A percentile compares a stretch with the other conserved stretches of the same genome.
These are phyloP conservation scores for Dendrophyllia cribrosa DNA, from an alignment of 64 coral and sea anemone species.

Conservation along the genomic window DNA sequence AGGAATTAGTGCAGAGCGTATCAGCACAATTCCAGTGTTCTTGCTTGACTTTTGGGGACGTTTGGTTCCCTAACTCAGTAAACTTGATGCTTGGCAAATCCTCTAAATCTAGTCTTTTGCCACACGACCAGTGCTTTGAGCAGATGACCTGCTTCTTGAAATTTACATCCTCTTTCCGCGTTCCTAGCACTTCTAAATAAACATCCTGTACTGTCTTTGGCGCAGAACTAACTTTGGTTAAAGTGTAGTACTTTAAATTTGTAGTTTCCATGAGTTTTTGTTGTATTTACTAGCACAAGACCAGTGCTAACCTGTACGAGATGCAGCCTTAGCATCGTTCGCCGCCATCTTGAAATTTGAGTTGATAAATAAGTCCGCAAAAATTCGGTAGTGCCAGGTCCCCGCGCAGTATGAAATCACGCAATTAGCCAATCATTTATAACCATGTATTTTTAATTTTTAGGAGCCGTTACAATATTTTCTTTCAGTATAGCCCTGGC, in stretches of 20 bases:
- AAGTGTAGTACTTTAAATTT: slow-evolving; percentile 55
- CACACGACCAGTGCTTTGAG: slow-evolving; percentile 65
- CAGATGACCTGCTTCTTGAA: slow-evolving; percentile 78
- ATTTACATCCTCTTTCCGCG: slow-evolving; percentile 56
- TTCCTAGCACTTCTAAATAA: slow-evolving; percentile 56
- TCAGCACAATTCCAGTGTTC: slow-evolving; percentile 78
- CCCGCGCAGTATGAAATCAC: slow-evolving; percentile 61
- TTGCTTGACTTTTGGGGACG: slow-evolving; percentile 42
- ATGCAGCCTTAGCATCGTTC: background rate
- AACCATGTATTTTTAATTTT: too few relatives aligned
- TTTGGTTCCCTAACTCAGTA: slow-evolving; percentile 45
- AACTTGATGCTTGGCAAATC: slow-evolving; percentile 72
- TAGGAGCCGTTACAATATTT: too few relatives aligned
- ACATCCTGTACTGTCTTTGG: slow-evolving; percentile 40
- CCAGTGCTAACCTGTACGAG: slow-evolving; percentile 54
- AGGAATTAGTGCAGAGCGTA: slow-evolving; percentile 68
- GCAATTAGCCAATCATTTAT: too few relatives aligned
- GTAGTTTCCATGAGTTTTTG: slow-evolving; percentile 67
- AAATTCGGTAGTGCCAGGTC: slow-evolving; percentile 66
- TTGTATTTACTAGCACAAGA: slow-evolving; percentile 58
- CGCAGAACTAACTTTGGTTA: slow-evolving; percentile 57
- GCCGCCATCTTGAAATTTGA: slow-evolving; percentile 57
- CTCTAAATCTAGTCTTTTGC: slow-evolving; percentile 60
- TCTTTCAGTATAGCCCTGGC: too few relatives aligned
- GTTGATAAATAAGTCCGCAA: slow-evolving; percentile 40